Base-by-base conservation (phyloP, 2,888 invertebrate species). In the Leptodirus hochenwartii region DNA sequence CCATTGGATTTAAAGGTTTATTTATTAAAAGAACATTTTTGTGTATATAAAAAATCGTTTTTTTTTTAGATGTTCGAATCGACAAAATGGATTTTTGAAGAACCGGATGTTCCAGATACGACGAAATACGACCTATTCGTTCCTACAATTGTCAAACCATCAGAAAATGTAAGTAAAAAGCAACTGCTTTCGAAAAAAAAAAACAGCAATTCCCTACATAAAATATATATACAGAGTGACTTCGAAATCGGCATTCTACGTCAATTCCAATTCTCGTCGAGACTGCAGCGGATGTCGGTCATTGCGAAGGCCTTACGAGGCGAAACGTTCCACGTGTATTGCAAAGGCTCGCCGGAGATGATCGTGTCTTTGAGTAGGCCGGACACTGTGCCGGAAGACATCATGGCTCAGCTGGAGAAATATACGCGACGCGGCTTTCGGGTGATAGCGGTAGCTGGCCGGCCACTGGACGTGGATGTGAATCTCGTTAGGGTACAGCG, bases 321-420 rank as follows among this genome's bases (percentile, higher is more conserved):
- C 6, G 62, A 68, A 16, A 67, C 77, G 31, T 76, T 81, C 42
- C 71, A 78, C 37, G 66, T 85, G 0, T 93, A 76, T 51, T 81
- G 80, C 46, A 93, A 95, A 54, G 93, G 93, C 0, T 82, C 91
- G 2, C 93, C 93, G 0, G 93, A 95, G 57, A 87, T 78, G 73
- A 64, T 95, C 22, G 58, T 69, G 5, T 73, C 76, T 1, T 59
- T 93, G 2, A 88, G 82, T 26, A 54, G 51, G 12, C 64, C 71
- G 0, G 65, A 73, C 6, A 68, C 78, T 6, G 75, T 91, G 30
- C 91, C 91, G 0, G 56, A 62, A 4, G 74, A 87, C 47, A 71
- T 87, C 41, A 64, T 69, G 17, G 61, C 69, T 13, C 67, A 74
- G 11, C 54, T 95, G 11, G 75, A 77, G 37, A 64, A 68, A 22